Evolutionary conservation across 2,888 invertebrate genomes (phyloP).

Genomic region (Eurytoma adleriae): DNA sequence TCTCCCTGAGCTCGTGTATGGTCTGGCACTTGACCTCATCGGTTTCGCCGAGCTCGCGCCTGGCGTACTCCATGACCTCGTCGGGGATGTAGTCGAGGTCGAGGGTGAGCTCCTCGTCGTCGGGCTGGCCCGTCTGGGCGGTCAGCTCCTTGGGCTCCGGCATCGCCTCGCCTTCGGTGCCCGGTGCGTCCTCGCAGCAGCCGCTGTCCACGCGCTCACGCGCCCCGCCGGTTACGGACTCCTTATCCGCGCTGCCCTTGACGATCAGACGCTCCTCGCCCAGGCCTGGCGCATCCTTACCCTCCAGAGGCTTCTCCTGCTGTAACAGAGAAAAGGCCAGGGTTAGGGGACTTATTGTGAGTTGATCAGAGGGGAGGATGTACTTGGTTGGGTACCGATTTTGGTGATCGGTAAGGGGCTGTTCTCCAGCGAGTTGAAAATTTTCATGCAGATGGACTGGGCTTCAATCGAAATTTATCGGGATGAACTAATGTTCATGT

Average conservation of each 20-base stretch:
- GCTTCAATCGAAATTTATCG: neutral
- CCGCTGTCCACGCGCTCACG: constrained; percentile 46
- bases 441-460: neutral
- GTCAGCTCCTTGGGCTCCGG: constrained; percentile 59
- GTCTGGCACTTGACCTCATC: constrained; percentile 82
- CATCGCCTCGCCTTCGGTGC: constrained; percentile 50
- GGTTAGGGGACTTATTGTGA: neutral
- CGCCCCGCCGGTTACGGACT: constrained; percentile 12
- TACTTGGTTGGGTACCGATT: neutral
- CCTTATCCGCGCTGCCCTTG: neutral
- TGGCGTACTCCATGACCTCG: constrained; percentile 83
- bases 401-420: neutral
- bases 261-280: constrained; percentile 56
- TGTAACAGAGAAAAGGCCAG: neutral
- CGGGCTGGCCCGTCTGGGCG: constrained; percentile 50
- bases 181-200: constrained; percentile 36
- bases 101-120: constrained; percentile 77
- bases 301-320: constrained; percentile 55
- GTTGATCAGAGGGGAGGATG: too few species aligned
- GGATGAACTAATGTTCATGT: too few species aligned
- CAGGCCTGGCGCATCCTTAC: constrained; percentile 45
- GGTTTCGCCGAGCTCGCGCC: constrained; percentile 83
- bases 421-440: neutral
- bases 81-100: constrained; percentile 83
- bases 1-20: constrained; percentile 84